Conservation (phyloP, 2,113 vertebrate species). For the Camelus dromedarius region DNA sequence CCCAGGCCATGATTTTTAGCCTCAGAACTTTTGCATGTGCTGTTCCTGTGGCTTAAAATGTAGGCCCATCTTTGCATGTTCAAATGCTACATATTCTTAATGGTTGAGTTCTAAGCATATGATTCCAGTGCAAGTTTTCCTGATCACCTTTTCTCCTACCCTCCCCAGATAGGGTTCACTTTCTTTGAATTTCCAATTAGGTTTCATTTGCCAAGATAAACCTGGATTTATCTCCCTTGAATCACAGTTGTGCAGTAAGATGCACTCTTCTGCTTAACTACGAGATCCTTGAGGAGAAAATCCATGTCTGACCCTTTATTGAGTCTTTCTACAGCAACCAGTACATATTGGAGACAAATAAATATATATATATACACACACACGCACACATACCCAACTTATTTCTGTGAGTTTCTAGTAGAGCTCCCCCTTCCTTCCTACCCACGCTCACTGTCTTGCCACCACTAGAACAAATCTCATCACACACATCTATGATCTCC, state of each 20-base stretch:
- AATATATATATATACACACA: background rate
- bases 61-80: background rate
- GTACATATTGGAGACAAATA: background rate
- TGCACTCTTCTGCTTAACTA: background rate
- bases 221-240: background rate
- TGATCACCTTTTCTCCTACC: background rate
- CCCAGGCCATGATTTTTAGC: background rate
- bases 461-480: background rate
- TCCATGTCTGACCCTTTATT: background rate
- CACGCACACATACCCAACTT: background rate
- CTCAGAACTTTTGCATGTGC: background rate
- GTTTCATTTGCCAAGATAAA: background rate
- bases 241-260: background rate
- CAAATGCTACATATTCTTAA: constrained; percentile 4
- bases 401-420: background rate
- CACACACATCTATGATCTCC: background rate
- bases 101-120: background rate
- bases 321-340: background rate
- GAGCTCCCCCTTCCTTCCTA: no score
- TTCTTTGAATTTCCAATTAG: background rate
- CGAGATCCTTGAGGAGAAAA: background rate
- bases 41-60: background rate
- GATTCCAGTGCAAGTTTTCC: background rate
- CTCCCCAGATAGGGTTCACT: background rate
- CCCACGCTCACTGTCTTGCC: background rate